Evolutionary conservation across 1,140 invertebrate species (phyloP).

Genomic region (Rhyzopertha dominica): DNA sequence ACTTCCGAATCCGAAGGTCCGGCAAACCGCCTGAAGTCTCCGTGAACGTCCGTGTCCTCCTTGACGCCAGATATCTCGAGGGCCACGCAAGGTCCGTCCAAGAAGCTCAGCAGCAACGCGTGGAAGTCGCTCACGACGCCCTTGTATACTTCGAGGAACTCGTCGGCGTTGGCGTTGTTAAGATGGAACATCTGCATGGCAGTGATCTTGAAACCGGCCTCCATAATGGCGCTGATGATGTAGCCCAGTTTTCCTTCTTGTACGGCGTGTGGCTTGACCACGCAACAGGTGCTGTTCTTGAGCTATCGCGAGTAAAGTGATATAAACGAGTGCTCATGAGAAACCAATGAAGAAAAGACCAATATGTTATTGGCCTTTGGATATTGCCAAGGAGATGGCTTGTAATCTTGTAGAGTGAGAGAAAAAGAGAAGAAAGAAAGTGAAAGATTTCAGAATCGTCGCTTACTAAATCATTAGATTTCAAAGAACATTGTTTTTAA

Average conservation of each 20-base stretch:
- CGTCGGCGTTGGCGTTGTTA: slow-evolving; percentile 74
- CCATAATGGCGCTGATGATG: slow-evolving; percentile 69
- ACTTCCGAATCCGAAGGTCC: slow-evolving; percentile 88
- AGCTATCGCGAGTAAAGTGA: too few relatives aligned
- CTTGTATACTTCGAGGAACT: slow-evolving; percentile 92
- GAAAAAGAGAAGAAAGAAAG: too few relatives aligned
- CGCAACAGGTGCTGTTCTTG: slow-evolving; percentile 71
- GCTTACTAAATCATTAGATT: too few relatives aligned
- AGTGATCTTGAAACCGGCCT: slow-evolving; percentile 70
- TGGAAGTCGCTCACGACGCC: slow-evolving; percentile 80
- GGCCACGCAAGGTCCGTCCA: slow-evolving; percentile 74
- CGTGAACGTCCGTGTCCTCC: slow-evolving; percentile 54
- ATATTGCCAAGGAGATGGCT: too few relatives aligned
- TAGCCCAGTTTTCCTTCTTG: slow-evolving; percentile 64
- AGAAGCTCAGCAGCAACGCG: slow-evolving; percentile 45
- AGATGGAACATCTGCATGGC: slow-evolving; percentile 76
- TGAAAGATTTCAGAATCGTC: too few relatives aligned
- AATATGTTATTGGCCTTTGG: too few relatives aligned
- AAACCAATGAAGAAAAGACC: too few relatives aligned
- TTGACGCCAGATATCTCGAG: slow-evolving; percentile 74
- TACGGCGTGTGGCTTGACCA: slow-evolving; percentile 90
- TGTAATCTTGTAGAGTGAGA: too few relatives aligned
- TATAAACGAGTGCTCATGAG: too few relatives aligned
- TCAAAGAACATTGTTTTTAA: too few relatives aligned
- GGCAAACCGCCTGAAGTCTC: slow-evolving; percentile 76